These are phyloP conservation scores for Ranitomeya imitator DNA, from an alignment of 2,113 vertebrate species.

Conservation along the genomic window DNA sequence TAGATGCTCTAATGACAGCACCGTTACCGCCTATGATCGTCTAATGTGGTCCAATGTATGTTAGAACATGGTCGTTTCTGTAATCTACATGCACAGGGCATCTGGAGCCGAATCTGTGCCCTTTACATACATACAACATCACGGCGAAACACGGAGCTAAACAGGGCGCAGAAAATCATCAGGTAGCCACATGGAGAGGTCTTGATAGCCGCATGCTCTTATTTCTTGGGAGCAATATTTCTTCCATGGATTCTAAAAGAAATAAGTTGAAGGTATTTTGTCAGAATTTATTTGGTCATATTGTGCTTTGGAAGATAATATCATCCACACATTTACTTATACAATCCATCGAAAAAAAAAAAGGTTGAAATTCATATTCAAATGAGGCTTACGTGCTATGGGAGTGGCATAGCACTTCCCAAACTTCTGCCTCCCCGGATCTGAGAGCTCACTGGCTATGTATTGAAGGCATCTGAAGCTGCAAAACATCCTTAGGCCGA, in stretches of 20 bases:
- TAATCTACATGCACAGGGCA: conserved; percentile 64
- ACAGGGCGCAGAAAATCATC: conserved; percentile 66
- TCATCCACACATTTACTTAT: too few relatives aligned
- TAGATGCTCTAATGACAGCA: background rate
- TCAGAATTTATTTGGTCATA: too few relatives aligned
- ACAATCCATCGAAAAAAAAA: too few relatives aligned
- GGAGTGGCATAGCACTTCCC: too few relatives aligned
- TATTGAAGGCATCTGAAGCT: too few relatives aligned
- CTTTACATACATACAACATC: conserved; percentile 60
- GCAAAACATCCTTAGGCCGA: too few relatives aligned
- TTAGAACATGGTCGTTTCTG: conserved; percentile 61
- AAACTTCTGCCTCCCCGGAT: too few relatives aligned
- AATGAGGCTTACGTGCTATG: too few relatives aligned
- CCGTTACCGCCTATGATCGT: background rate
- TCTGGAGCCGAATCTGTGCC: conserved; percentile 62
- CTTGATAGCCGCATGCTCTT: conserved; percentile 61
- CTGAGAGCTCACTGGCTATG: too few relatives aligned
- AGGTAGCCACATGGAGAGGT: conserved; percentile 59
- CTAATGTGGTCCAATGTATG: background rate
- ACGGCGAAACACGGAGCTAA: conserved; percentile 62
- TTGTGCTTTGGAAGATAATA: too few relatives aligned
- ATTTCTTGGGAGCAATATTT: conserved; percentile 64
- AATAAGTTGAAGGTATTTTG: conserved; percentile 19
- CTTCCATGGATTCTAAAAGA: conserved; percentile 68
- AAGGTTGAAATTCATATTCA: too few relatives aligned